These are phyloP conservation scores for Lytechinus variegatus DNA, from an alignment of 35 echinoderm and acorn worm species.

Conservation along the genomic window DNA sequence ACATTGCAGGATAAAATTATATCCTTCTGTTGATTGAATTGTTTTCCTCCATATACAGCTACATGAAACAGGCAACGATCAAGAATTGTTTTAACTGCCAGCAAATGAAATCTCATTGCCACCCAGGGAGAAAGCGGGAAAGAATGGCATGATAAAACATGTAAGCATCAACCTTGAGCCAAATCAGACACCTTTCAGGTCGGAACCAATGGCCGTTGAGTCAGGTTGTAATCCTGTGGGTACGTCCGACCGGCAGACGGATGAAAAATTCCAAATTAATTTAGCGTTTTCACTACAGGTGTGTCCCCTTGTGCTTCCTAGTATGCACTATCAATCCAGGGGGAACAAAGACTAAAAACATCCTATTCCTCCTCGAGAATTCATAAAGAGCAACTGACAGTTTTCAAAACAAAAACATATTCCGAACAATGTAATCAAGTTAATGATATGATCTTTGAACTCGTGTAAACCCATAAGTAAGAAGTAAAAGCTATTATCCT, in stretches of 20 bases:
- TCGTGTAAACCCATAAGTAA: neutral
- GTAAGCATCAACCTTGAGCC: neutral
- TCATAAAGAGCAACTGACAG: neutral
- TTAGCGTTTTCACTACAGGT: neutral
- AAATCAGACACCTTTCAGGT: neutral
- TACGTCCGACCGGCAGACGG: neutral
- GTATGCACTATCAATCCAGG: neutral
- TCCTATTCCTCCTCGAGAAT: neutral
- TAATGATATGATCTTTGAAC: neutral
- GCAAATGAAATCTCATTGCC: neutral
- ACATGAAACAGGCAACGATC: neutral
- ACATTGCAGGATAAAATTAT: neutral
- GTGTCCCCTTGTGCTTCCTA: neutral
- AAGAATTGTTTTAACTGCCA: neutral
- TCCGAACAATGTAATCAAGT: neutral
- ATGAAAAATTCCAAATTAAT: neutral
- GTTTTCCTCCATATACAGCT: neutral
- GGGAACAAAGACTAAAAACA: neutral
- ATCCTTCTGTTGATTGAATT: neutral
- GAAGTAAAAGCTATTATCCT: neutral
- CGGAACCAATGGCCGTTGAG: conserved; percentile 5
- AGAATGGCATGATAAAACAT: neutral
- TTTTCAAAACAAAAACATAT: too few relatives aligned
- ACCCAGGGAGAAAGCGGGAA: neutral
- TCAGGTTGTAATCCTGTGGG: neutral